These are phyloP conservation scores for Pogonomyrmex barbatus DNA, from an alignment of 1,140 invertebrate genomes.

Conservation along the genomic window DNA sequence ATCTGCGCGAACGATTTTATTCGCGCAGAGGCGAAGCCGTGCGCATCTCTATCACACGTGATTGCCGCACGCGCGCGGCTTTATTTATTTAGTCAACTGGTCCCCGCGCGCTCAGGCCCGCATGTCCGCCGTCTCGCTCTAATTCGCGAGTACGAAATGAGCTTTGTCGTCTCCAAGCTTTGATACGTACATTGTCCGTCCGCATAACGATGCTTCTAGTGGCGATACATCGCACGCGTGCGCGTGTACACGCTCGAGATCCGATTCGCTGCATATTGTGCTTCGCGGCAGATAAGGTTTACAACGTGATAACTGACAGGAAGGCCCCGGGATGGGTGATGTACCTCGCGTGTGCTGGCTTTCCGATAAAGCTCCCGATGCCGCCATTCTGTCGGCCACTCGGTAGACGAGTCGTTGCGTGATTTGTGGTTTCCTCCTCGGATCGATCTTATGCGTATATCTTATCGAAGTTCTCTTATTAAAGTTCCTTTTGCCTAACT, in stretches of 20 bases:
- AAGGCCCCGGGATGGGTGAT: constrained; percentile 58
- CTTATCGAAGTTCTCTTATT: constrained; percentile 61
- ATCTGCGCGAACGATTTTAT: constrained; percentile 46
- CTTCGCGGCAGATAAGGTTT: constrained; percentile 72
- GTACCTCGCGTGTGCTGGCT: constrained; percentile 69
- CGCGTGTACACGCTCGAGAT: constrained; percentile 21
- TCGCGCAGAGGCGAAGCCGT: background rate
- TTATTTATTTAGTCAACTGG: constrained; percentile 31
- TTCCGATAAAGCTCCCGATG: constrained; percentile 68
- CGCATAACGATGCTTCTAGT: constrained; percentile 29
- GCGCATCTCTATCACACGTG: background rate
- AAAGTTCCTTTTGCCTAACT: constrained; percentile 69
- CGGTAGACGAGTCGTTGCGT: constrained; percentile 52
- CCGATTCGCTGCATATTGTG: constrained; percentile 51
- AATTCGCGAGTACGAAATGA: constrained; percentile 32
- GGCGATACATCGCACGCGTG: constrained; percentile 26
- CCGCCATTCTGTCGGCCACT: constrained; percentile 72
- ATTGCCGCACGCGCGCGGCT: constrained; percentile 17
- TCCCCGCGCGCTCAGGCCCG: background rate
- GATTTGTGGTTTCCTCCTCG: constrained; percentile 59
- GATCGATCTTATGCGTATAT: constrained; percentile 56
- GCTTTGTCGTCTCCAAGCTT: constrained; percentile 20
- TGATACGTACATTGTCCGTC: background rate
- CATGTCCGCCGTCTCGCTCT: constrained; percentile 8
- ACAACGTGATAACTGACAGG: constrained; percentile 76